Evolutionary conservation across 2,888 invertebrate genomes (phyloP).

Genomic region (Drosophila crucigera): DNA sequence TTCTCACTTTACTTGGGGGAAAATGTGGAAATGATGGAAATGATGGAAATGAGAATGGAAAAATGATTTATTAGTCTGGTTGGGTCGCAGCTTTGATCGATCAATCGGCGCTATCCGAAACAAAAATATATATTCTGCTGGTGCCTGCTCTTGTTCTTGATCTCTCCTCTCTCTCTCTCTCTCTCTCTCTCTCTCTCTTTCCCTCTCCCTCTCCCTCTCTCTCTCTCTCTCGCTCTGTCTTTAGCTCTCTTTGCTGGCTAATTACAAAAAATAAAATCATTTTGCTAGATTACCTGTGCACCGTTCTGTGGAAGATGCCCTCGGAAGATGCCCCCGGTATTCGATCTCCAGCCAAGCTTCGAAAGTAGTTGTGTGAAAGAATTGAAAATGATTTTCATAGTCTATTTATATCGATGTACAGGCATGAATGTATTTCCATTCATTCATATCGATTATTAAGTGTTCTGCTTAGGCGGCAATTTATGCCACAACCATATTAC

Average conservation of each 20-base stretch:
- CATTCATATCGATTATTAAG: constrained; percentile 53
- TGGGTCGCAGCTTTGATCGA: constrained; percentile 69
- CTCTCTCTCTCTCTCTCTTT: not conserved
- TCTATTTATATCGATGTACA: not conserved
- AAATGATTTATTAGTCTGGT: constrained; percentile 72
- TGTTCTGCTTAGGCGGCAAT: constrained; percentile 35
- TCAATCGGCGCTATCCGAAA: constrained; percentile 71
- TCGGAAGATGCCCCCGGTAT: constrained; percentile 25
- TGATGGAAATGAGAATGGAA: constrained; percentile 61
- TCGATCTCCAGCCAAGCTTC: constrained; percentile 18
- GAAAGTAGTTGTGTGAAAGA: constrained; percentile 28
- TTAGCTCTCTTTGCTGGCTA: constrained; percentile 55
- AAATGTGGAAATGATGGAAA: constrained; percentile 21
- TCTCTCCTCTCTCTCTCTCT: not conserved
- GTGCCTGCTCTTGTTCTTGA: constrained; percentile 36
- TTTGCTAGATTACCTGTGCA: constrained; percentile 35
- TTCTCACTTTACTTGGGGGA: constrained; percentile 68
- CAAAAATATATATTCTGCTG: constrained; percentile 29
- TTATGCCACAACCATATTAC: constrained; percentile 11
- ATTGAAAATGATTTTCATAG: constrained; percentile 28
- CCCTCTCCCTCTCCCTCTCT: not conserved
- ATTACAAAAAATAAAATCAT: constrained; percentile 59
- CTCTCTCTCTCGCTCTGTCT: not conserved
- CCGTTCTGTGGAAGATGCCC: constrained; percentile 7
- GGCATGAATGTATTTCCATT: constrained; percentile 8